These are phyloP conservation scores for Fragum fragum DNA, from an alignment of 2,888 invertebrate genomes.

Conservation along the genomic window DNA sequence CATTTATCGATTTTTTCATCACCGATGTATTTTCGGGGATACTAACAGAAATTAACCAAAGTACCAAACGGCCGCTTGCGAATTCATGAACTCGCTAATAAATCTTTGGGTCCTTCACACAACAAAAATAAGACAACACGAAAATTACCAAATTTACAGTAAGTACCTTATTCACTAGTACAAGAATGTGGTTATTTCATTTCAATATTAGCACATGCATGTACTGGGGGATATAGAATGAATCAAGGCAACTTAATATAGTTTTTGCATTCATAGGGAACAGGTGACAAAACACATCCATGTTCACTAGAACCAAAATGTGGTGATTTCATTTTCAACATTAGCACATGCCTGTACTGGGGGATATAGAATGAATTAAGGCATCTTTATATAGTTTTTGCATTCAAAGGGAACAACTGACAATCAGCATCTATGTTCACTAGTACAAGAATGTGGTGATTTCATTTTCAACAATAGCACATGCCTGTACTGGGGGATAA, in stretches of 20 bases:
- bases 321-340: not conserved
- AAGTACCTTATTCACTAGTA: conserved; percentile 32
- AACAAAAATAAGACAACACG: too few relatives aligned
- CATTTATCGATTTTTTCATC: conserved; percentile 1
- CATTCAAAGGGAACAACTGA: too few relatives aligned
- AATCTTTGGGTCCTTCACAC: too few relatives aligned
- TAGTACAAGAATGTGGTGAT: conserved; percentile 20
- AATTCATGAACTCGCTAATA: too few relatives aligned
- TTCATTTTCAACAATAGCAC: not conserved
- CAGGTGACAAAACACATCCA: not conserved
- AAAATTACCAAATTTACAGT: not conserved
- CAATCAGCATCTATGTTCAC: conserved; percentile 12
- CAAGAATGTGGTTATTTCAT: conserved; percentile 41
- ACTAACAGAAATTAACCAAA: too few relatives aligned
- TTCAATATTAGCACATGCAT: too few relatives aligned
- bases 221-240: too few relatives aligned
- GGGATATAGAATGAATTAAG: not conserved
- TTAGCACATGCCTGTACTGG: conserved; percentile 32
- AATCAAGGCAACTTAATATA: too few relatives aligned
- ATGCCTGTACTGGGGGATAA: not conserved
- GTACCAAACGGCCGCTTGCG: too few relatives aligned
- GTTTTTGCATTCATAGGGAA: too few relatives aligned
- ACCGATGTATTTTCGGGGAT: too few relatives aligned
- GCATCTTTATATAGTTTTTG: too few relatives aligned
- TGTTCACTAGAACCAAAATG: not conserved